Evolutionary conservation across 2,113 vertebrate species (phyloP).

Genomic region (Rhinoderma darwinii): DNA sequence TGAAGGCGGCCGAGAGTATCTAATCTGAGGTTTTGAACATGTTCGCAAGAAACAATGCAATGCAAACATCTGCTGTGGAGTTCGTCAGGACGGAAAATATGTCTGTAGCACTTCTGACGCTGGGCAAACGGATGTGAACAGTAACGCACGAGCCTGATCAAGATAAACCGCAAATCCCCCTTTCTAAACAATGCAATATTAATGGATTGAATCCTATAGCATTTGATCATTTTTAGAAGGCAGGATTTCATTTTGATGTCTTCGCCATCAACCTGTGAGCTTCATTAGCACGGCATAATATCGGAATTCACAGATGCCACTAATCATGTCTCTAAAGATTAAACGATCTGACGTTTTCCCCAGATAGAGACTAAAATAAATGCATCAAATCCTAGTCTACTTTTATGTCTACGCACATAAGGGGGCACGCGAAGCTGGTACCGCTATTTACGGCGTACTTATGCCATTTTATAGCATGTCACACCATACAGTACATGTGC

Average conservation of each 20-base stretch:
- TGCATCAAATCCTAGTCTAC: not conserved
- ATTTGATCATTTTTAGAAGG: slow-evolving; percentile 36
- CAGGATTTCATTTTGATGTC: slow-evolving; percentile 43
- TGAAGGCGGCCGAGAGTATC: slow-evolving; percentile 59
- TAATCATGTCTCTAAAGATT: slow-evolving; percentile 11
- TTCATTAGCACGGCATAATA: slow-evolving; percentile 5
- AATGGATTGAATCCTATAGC: not conserved
- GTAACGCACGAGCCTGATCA: not conserved
- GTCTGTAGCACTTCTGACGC: slow-evolving; percentile 68
- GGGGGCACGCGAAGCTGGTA: not conserved
- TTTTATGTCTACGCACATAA: not conserved
- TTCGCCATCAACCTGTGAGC: slow-evolving; percentile 50
- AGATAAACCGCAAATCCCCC: not conserved
- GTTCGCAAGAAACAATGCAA: slow-evolving; percentile 64
- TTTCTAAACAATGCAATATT: slow-evolving; percentile 37
- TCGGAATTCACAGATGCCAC: not conserved
- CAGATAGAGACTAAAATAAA: slow-evolving; percentile 1
- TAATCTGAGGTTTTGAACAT: slow-evolving; percentile 53
- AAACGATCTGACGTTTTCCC: not conserved
- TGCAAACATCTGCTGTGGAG: slow-evolving; percentile 75
- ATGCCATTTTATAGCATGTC: not conserved
- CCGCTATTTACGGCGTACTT: not conserved
- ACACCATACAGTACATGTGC: not conserved
- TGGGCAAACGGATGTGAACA: not conserved
- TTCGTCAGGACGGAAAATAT: slow-evolving; percentile 71